These are phyloP conservation scores for Allacma fusca DNA, from an alignment of 2,888 invertebrate genomes.

Conservation along the genomic window DNA sequence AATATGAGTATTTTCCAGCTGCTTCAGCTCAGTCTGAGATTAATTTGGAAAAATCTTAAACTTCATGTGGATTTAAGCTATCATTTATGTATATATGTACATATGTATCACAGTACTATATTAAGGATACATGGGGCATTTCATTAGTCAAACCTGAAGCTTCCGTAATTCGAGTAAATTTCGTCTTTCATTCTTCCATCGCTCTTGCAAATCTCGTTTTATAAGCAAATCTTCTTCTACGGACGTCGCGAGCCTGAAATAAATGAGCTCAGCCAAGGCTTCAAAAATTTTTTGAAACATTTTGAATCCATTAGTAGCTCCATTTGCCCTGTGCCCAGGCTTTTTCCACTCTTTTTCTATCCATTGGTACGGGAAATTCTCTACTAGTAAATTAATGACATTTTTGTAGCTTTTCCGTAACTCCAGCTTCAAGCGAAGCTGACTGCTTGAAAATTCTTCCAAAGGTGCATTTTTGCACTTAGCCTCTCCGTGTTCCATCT, in stretches of 20 bases:
- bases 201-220: slow-evolving; percentile 8
- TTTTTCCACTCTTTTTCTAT: not conserved
- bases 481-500: not conserved
- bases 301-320: slow-evolving; percentile 6
- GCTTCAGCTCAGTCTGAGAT: slow-evolving; percentile 17
- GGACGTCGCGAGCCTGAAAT: slow-evolving; percentile 1
- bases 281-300: not conserved
- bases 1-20: slow-evolving; percentile 6
- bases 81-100: no score
- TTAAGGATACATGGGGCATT: not conserved
- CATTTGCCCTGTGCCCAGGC: not conserved
- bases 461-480: not conserved
- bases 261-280: slow-evolving; percentile 6
- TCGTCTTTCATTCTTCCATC: slow-evolving; percentile 29
- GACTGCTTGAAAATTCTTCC: not conserved
- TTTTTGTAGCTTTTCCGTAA: not conserved
- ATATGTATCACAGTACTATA: not conserved
- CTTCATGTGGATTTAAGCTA: no score
- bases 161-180: not conserved
- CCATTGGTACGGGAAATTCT: not conserved
- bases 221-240: not conserved
- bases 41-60: no score
- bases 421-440: not conserved
- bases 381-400: not conserved
- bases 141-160: slow-evolving; percentile 4